These are phyloP conservation scores for Anthopleura sola DNA, from an alignment of 64 coral and sea anemone species.

Conservation along the genomic window DNA sequence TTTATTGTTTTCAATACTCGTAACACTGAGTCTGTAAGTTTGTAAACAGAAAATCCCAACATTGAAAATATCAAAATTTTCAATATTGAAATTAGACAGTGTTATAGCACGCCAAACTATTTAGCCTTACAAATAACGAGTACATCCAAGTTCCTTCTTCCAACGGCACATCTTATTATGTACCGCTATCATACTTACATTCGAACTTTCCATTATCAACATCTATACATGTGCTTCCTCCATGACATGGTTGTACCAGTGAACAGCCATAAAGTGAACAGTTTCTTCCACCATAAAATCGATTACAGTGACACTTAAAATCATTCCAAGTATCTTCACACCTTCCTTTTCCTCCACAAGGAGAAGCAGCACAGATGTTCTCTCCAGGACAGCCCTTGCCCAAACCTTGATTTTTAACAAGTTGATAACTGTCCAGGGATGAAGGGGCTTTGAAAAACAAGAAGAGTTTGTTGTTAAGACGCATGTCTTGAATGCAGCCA, in stretches of 20 bases:
- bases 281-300: slow-evolving; percentile 69
- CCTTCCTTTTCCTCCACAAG: slow-evolving; percentile 62
- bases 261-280: slow-evolving; percentile 85
- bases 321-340: slow-evolving; percentile 85
- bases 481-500: slow-evolving; percentile 77
- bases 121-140: no score
- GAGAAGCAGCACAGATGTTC: slow-evolving; percentile 48
- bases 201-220: slow-evolving; percentile 71
- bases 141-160: no score
- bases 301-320: slow-evolving; percentile 70
- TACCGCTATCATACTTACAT: slow-evolving; percentile 46
- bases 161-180: not conserved
- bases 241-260: slow-evolving; percentile 63
- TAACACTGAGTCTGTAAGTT: no score
- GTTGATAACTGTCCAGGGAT: slow-evolving; percentile 38
- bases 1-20: no score
- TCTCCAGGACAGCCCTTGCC: slow-evolving; percentile 64
- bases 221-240: slow-evolving; percentile 61
- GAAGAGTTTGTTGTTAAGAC: slow-evolving; percentile 70
- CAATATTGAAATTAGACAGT: no score
- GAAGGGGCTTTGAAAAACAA: slow-evolving; percentile 43
- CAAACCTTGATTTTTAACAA: slow-evolving; percentile 4
- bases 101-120: no score
- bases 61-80: no score
- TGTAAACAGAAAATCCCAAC: no score